Evolutionary conservation across 2,797 vertebrate genomes (phyloP).

Genomic region (Neosilurus hyrtlii): DNA sequence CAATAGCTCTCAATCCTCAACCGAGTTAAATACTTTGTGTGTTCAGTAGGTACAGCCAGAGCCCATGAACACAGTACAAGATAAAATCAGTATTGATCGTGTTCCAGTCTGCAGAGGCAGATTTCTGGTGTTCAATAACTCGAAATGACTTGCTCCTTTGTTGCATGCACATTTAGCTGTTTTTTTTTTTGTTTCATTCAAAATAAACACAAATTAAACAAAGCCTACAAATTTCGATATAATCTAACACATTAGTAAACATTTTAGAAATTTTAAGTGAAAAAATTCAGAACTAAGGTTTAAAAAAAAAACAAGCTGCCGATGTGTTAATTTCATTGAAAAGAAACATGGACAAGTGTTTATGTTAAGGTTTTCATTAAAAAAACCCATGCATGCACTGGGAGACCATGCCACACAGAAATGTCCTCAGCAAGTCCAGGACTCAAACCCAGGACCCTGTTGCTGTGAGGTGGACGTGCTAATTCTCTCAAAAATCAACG

Average conservation of each 20-base stretch:
- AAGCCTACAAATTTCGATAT: background rate
- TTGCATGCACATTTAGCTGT: background rate
- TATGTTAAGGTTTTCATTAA: background rate
- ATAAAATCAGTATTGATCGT: conserved; percentile 20
- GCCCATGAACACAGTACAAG: background rate
- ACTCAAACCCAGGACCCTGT: no score
- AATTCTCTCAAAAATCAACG: background rate
- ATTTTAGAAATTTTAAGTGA: background rate
- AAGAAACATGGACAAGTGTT: background rate
- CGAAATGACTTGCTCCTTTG: background rate
- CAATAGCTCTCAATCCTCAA: background rate
- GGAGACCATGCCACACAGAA: no score
- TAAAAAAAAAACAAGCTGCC: background rate
- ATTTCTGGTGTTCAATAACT: background rate
- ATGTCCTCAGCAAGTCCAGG: no score
- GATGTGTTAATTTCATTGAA: background rate
- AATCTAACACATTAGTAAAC: background rate
- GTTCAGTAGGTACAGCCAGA: conserved; percentile 2
- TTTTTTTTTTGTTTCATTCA: background rate
- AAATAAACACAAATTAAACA: background rate
- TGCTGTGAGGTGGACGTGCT: no score
- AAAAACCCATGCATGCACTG: no score
- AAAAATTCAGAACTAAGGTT: background rate
- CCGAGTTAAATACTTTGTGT: conserved; percentile 11
- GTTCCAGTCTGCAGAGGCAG: background rate